Percentiles rank a stretch among this genome's conserved stretches.
These are phyloP conservation scores for Rhynchotus rufescens DNA, from an alignment of 2,797 vertebrate genomes.

Conservation along the genomic window DNA sequence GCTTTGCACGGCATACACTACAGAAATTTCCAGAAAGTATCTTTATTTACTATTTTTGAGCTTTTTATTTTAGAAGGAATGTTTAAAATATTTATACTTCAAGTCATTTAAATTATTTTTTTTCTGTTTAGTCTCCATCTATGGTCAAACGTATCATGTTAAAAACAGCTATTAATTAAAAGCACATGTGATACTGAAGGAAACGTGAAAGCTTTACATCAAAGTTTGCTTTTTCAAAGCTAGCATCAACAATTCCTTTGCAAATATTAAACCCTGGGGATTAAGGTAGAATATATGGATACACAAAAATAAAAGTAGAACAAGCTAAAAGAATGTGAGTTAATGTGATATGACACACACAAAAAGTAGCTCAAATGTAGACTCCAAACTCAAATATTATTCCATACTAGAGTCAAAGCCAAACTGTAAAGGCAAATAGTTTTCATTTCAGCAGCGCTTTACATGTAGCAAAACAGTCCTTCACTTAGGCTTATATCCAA, in stretches of 20 bases:
- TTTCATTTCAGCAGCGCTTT: background rate
- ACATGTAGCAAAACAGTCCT: background rate
- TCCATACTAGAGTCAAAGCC: background rate
- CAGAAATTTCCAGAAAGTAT: background rate
- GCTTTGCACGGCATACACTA: background rate
- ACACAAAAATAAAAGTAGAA: background rate
- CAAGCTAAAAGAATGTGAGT: background rate
- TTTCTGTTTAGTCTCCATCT: background rate
- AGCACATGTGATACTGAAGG: background rate
- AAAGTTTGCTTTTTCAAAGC: background rate
- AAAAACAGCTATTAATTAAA: background rate
- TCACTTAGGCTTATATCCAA: background rate
- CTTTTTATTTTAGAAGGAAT: slow-evolving; percentile 11
- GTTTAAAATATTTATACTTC: background rate
- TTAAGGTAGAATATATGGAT: background rate
- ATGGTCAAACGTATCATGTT: background rate
- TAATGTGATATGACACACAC: background rate
- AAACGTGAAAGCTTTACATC: background rate
- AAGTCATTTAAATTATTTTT: background rate
- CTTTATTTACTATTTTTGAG: background rate
- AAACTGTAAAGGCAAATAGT: background rate
- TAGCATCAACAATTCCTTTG: background rate
- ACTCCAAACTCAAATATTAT: background rate
- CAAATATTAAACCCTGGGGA: background rate
- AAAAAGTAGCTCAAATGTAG: background rate